Evolutionary conservation across 1,140 invertebrate species (phyloP), one percentile per base, ranked within the genome.

Genomic region (Metopolophium dirhodum): DNA sequence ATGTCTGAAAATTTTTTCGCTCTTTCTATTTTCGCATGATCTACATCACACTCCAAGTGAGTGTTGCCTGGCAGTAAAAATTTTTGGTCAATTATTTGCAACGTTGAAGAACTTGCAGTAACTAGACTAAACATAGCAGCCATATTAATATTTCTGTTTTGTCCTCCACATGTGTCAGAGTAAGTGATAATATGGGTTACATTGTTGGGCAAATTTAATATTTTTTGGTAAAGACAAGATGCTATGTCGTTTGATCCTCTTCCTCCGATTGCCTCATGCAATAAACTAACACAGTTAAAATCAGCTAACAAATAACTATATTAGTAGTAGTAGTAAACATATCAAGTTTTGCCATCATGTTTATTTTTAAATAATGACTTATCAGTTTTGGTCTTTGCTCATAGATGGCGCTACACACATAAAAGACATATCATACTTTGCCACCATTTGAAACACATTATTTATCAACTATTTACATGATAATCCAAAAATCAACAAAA

Each of bases 261-360:
- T 82, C 77, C 61, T 2, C 91, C 91, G 86, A 94, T 93, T 41
- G 94, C 94, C 94, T 95, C 94, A 37, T 94, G 93, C 94, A n/a
- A n/a, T n/a, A n/a, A n/a, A n/a, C n/a, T 47, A 47, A 47, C 45
- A 47, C 45, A 47, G 45, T 8, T 47, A 47, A 3, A 47, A 6
- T 4, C 45, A 47, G 45, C 4, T 4, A 47, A 47, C 2, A 47
- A 47, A 47, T 7, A 3, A 47, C 2, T n/a, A n/a, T n/a, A n/a
- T n/a, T n/a, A 7, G 6, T 47, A 47, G 45, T 47, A 47, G 6
- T 37, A 37, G 2, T 8, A 51, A 0, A 51, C 45, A 47, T 47
- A 47, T 47, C 45, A 47, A 47, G 45, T 47, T 47, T 47, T 47
- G 45, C 45, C 45, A 47, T 6, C 45, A 3, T 4, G 45, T 47